Conservation (phyloP, 2,888 invertebrate genomes). For the Auanema sp. region DNA sequence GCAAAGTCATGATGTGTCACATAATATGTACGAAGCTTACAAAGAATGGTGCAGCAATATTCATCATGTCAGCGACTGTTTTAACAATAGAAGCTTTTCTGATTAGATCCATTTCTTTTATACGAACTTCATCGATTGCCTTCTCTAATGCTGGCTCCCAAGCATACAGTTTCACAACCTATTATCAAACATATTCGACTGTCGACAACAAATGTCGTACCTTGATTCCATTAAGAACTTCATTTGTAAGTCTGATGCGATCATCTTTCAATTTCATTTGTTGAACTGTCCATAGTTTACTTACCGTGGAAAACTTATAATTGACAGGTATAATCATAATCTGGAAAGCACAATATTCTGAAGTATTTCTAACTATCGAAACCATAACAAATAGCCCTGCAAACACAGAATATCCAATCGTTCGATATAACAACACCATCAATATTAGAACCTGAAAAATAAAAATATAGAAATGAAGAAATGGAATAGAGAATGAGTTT, state of each 20-base stretch:
- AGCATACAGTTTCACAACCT: conserved; percentile 67
- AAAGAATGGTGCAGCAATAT: conserved; percentile 57
- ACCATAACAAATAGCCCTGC: conserved; percentile 91
- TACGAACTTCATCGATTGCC: conserved; percentile 39
- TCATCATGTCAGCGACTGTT: conserved; percentile 54
- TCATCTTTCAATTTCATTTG: conserved; percentile 94
- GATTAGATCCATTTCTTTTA: conserved; percentile 37
- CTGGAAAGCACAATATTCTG: conserved; percentile 8
- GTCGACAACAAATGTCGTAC: conserved; percentile 19
- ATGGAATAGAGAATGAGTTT: too few species aligned
- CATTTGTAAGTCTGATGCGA: conserved; percentile 88
- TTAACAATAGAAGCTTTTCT: conserved; percentile 51
- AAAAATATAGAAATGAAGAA: not conserved
- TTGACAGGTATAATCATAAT: conserved; percentile 69
- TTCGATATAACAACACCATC: conserved; percentile 66
- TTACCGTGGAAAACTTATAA: conserved; percentile 51
- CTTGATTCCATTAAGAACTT: conserved; percentile 88
- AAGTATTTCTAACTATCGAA: conserved; percentile 4
- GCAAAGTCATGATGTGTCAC: not conserved
- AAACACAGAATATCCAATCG: conserved; percentile 78
- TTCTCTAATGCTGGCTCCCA: conserved; percentile 67
- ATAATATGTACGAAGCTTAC: conserved; percentile 26
- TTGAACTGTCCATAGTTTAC: conserved; percentile 68
- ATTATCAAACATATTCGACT: not conserved
- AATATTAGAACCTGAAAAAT: conserved; percentile 54